phyloP scores from a whole-genome alignment of 64 coral and sea anemone genomes.

The Montipora foliosa region DNA sequence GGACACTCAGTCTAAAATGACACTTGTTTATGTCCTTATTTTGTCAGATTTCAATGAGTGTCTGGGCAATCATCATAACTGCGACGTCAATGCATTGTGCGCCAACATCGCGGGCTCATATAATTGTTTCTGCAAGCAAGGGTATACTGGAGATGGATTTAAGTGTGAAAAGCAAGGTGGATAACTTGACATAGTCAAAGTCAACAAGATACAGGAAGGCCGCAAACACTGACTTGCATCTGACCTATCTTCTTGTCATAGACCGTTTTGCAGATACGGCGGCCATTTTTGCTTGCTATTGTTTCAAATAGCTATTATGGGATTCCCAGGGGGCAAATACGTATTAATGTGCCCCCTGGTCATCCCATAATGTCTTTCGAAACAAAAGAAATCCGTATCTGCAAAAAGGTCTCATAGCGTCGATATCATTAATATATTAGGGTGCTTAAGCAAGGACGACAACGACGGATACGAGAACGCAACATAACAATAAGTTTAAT shows the following conservation, averaged over 20 bases:
- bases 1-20: not conserved
- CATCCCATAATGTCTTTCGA: too few species aligned
- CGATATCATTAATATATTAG: too few species aligned
- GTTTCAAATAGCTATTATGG: too few species aligned
- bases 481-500: too few species aligned
- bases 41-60: constrained; percentile 23
- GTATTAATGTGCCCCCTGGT: too few species aligned
- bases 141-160: not conserved
- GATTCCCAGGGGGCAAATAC: too few species aligned
- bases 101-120: constrained; percentile 5
- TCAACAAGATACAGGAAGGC: not conserved
- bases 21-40: not conserved
- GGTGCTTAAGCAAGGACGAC: too few species aligned
- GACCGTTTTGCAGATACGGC: too few species aligned
- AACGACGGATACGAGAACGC: too few species aligned
- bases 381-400: too few species aligned
- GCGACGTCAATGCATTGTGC: constrained; percentile 18
- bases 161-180: not conserved
- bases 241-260: not conserved
- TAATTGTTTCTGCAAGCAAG: constrained; percentile 18
- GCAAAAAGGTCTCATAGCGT: too few species aligned
- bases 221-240: not conserved
- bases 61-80: not conserved
- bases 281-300: too few species aligned
- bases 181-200: not conserved